Conservation (phyloP, 2,113 vertebrate genomes). For the Forbesichthys agassizii region DNA sequence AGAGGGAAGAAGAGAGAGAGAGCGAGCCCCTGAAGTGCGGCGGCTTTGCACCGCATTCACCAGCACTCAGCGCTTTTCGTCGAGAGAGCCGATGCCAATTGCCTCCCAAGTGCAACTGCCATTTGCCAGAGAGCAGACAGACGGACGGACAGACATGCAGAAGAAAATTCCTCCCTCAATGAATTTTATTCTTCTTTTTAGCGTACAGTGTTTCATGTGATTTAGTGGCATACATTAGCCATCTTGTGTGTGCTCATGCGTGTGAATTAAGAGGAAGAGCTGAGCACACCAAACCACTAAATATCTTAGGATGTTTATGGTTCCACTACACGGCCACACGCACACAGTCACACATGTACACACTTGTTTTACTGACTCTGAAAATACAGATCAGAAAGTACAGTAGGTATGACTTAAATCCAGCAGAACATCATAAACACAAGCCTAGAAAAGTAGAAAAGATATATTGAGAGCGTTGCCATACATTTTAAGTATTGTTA, state of each 20-base stretch:
- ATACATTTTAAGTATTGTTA: background rate
- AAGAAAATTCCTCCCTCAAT: too few relatives aligned
- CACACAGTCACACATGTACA: too few relatives aligned
- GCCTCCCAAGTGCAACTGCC: slow-evolving; percentile 16
- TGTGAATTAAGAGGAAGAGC: background rate
- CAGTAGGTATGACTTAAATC: too few relatives aligned
- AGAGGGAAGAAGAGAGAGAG: background rate
- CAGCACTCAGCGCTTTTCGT: slow-evolving; percentile 69
- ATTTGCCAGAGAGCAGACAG: slow-evolving; percentile 42
- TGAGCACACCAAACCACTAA: background rate
- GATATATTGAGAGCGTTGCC: background rate
- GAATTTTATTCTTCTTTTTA: too few relatives aligned
- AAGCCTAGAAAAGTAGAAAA: too few relatives aligned
- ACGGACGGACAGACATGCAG: slow-evolving; percentile 24
- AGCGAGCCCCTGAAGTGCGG: slow-evolving; percentile 44
- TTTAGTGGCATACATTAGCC: too few relatives aligned
- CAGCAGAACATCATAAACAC: too few relatives aligned
- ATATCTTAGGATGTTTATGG: background rate
- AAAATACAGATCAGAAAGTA: too few relatives aligned
- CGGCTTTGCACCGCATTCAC: slow-evolving; percentile 64
- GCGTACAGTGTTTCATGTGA: too few relatives aligned
- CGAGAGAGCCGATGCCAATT: slow-evolving; percentile 30
- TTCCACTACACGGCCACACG: too few relatives aligned
- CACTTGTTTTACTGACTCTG: too few relatives aligned
- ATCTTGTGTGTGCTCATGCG: too few relatives aligned